Conservation (phyloP, 2,888 invertebrate genomes). For the Crioceris asparagi region DNA sequence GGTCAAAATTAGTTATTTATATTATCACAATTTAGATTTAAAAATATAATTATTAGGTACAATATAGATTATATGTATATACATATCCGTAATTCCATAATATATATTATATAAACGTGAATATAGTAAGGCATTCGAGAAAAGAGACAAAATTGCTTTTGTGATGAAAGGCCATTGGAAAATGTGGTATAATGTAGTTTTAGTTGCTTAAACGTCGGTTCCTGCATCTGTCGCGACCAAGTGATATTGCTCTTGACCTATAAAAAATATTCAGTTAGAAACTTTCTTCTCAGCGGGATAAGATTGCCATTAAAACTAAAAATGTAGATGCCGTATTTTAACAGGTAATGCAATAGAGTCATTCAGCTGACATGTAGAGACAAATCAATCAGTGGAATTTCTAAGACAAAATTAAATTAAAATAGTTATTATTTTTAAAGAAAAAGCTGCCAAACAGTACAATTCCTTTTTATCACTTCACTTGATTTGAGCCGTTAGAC, state of each 20-base stretch:
- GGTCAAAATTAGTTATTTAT: not conserved
- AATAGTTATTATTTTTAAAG: too few species aligned
- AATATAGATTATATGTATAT: not conserved
- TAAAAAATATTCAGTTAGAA: slow-evolving; percentile 21
- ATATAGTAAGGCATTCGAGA: slow-evolving; percentile 23
- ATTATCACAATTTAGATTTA: too few species aligned
- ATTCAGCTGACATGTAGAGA: too few species aligned
- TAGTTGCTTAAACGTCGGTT: slow-evolving; percentile 43
- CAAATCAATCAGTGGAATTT: too few species aligned
- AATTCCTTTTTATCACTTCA: too few species aligned
- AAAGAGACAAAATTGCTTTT: slow-evolving; percentile 19
- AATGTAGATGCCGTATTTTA: too few species aligned
- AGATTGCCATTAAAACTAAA: too few species aligned
- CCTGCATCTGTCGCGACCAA: slow-evolving; percentile 49
- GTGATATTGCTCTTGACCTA: slow-evolving; percentile 59
- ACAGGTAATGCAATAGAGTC: too few species aligned
- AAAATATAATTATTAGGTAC: slow-evolving; percentile 3
- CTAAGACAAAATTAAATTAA: too few species aligned
- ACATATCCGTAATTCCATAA: not conserved
- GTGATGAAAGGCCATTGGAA: slow-evolving; percentile 20
- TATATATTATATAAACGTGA: not conserved
- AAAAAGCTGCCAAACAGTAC: too few species aligned
- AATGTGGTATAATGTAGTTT: slow-evolving; percentile 6
- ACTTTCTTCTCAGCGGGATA: too few species aligned
- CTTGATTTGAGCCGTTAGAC: too few species aligned